phyloP scores from a whole-genome alignment of 2,797 vertebrate species.

The Anolis apletophallus region DNA sequence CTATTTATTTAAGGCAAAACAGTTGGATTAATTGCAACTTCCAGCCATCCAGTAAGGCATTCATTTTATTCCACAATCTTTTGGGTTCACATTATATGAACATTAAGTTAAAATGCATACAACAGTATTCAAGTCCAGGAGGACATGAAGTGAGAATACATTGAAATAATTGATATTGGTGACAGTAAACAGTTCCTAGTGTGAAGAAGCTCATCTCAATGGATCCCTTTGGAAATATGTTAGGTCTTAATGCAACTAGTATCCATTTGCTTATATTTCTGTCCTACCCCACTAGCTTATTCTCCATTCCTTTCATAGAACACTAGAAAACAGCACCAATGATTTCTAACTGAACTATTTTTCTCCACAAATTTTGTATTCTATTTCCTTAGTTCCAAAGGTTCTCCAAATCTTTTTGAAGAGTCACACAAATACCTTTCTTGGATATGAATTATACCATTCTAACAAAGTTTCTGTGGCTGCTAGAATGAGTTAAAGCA shows the following conservation, averaged over 20 bases:
- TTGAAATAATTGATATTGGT: not conserved
- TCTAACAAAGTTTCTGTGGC: not conserved
- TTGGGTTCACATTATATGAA: not conserved
- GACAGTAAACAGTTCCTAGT: too few species aligned
- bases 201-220: not conserved
- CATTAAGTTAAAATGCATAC: not conserved
- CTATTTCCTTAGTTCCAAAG: not conserved
- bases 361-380: not conserved
- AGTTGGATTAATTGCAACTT: not conserved
- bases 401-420: not conserved
- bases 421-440: not conserved
- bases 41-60: not conserved
- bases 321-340: not conserved
- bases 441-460: not conserved
- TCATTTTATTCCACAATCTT: not conserved
- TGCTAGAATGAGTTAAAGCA: not conserved
- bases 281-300: not conserved
- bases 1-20: not conserved
- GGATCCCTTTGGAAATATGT: not conserved
- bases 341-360: not conserved
- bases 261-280: not conserved
- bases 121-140: not conserved
- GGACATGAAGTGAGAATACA: not conserved
- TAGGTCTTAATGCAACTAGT: not conserved
- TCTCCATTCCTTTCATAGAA: not conserved